Conservation (phyloP, 1,140 invertebrate genomes). For the Magallana gigas region DNA sequence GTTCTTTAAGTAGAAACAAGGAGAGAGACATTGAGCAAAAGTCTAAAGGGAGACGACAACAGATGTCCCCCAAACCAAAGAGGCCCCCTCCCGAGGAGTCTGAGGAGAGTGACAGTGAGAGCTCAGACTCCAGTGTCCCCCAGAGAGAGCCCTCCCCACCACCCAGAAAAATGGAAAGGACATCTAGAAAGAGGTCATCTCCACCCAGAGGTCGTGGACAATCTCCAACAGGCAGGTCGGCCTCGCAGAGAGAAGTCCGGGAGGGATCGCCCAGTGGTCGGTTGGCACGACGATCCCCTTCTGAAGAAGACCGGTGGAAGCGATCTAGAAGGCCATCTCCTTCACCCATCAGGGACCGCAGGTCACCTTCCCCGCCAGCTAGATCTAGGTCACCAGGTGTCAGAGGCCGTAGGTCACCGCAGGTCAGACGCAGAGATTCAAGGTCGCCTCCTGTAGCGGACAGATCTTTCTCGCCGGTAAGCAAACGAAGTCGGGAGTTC, state of each 20-base stretch:
- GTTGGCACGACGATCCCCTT: not conserved
- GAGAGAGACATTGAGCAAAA: not conserved
- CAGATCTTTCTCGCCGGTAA: not conserved
- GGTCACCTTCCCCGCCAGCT: not conserved
- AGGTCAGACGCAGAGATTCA: not conserved
- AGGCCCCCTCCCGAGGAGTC: not conserved
- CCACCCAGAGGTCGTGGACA: not conserved
- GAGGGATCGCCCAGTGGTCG: not conserved
- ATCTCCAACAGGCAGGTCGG: not conserved
- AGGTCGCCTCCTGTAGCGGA: not conserved
- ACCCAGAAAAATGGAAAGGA: not conserved
- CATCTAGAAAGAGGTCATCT: not conserved
- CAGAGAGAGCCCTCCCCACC: not conserved
- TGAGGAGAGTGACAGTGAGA: conserved; percentile 15
- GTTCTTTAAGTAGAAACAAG: not conserved
- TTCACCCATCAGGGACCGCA: not conserved
- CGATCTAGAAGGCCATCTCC: not conserved
- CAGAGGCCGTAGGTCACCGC: not conserved
- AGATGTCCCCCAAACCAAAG: not conserved
- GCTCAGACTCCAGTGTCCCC: conserved; percentile 13
- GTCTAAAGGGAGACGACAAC: not conserved
- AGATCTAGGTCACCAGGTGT: not conserved
- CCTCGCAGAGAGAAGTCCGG: not conserved
- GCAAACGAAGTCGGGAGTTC: not conserved
- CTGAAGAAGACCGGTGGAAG: conserved; percentile 8